These are phyloP conservation scores for Drosophila subquinaria DNA, from an alignment of 2,888 invertebrate species.

Conservation along the genomic window DNA sequence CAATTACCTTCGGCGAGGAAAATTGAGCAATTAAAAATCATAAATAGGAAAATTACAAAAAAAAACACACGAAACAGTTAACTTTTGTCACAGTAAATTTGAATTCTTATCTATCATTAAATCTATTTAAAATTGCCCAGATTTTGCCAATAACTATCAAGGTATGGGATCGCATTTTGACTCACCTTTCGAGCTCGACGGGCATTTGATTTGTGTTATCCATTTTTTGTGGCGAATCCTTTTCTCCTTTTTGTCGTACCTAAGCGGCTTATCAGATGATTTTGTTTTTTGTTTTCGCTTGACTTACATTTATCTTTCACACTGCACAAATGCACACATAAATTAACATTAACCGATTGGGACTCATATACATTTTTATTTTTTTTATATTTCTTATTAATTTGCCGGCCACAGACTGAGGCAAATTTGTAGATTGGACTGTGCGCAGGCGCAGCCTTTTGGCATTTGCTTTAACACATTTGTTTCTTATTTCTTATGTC, in stretches of 20 bases:
- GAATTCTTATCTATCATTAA: background rate
- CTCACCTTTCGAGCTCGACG: constrained; percentile 78
- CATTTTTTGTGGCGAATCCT: constrained; percentile 59
- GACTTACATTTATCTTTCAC: constrained; percentile 58
- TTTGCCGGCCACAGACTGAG: constrained; percentile 24
- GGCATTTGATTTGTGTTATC: constrained; percentile 73
- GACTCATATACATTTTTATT: background rate
- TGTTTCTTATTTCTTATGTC: constrained; percentile 29
- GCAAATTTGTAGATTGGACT: constrained; percentile 14
- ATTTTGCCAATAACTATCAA: constrained; percentile 19
- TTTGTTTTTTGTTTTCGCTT: constrained; percentile 44
- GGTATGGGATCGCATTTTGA: constrained; percentile 11
- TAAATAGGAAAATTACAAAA: background rate
- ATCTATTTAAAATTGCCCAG: background rate
- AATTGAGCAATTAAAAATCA: background rate
- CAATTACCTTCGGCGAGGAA: background rate
- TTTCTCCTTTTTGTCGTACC: constrained; percentile 25
- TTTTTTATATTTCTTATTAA: constrained; percentile 35
- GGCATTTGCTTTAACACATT: constrained; percentile 27
- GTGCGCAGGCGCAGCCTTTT: constrained; percentile 45
- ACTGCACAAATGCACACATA: constrained; percentile 47
- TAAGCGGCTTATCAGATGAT: constrained; percentile 38
- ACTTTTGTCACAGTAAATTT: background rate
- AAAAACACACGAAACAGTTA: background rate
- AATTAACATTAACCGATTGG: constrained; percentile 50